Conservation (phyloP, 1,140 invertebrate genomes). For the Drosophila novamexicana region DNA sequence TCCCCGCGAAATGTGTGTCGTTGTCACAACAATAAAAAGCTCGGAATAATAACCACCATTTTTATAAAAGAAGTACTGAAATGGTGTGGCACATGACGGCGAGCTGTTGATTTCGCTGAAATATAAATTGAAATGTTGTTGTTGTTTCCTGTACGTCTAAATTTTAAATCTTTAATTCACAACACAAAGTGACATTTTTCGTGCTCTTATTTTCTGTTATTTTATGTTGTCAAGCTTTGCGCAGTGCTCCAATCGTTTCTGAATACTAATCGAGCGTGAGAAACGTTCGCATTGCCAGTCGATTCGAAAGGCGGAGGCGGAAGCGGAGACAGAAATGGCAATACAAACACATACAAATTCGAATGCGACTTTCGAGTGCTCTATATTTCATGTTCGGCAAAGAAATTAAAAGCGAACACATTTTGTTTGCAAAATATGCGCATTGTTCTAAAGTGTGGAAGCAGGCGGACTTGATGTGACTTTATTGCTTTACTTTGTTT, state of each 20-base stretch:
- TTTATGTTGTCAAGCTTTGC: slow-evolving; percentile 21
- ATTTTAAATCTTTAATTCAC: slow-evolving; percentile 33
- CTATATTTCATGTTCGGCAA: neutral
- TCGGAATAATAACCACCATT: slow-evolving; percentile 34
- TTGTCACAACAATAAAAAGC: slow-evolving; percentile 39
- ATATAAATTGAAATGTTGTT: slow-evolving; percentile 15
- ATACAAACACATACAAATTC: neutral
- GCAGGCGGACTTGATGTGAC: too few species aligned
- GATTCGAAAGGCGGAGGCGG: slow-evolving; percentile 5
- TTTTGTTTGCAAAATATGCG: neutral
- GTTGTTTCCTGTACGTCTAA: slow-evolving; percentile 11
- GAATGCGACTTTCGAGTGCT: neutral
- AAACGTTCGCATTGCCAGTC: slow-evolving; percentile 53
- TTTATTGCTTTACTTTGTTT: too few species aligned
- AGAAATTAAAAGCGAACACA: neutral
- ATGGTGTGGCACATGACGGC: slow-evolving; percentile 29
- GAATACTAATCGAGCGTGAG: slow-evolving; percentile 71
- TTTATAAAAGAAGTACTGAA: slow-evolving; percentile 17
- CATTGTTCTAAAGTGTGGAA: neutral
- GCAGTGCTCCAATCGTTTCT: slow-evolving; percentile 46
- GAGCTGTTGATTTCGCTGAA: slow-evolving; percentile 36
- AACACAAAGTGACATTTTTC: slow-evolving; percentile 25
- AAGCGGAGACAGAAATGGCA: neutral
- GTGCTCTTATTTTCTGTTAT: slow-evolving; percentile 17
- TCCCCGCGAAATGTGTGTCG: slow-evolving; percentile 14